These are phyloP conservation scores for Syngnathus rostellatus DNA, from an alignment of 2,797 vertebrate species.

Conservation along the genomic window DNA sequence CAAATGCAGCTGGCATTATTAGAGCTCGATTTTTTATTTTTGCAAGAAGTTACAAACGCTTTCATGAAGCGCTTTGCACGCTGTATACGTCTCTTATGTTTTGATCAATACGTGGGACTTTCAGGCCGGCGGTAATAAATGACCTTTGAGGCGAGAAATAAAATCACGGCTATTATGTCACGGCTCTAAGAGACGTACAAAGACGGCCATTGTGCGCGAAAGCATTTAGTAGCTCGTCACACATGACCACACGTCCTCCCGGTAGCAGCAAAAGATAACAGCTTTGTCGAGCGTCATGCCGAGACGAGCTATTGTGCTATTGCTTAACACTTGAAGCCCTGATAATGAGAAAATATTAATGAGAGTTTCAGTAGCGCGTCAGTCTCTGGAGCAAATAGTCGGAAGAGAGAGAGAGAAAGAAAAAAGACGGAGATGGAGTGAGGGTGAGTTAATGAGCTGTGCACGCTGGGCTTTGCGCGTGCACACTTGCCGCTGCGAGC, in stretches of 20 bases:
- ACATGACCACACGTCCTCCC: conserved; percentile 8
- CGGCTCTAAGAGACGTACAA: not conserved
- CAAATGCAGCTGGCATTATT: conserved; percentile 5
- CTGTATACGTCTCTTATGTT: not conserved
- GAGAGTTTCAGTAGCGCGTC: conserved; percentile 23
- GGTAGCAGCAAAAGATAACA: conserved; percentile 15
- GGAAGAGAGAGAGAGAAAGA: conserved; percentile 8
- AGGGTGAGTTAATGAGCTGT: conserved; percentile 36
- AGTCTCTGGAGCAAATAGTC: conserved; percentile 36
- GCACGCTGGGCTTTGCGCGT: conserved; percentile 26
- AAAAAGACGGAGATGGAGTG: conserved; percentile 26
- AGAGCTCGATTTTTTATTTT: not conserved
- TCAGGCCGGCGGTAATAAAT: not conserved
- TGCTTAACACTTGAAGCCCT: conserved; percentile 24
- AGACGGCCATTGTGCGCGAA: not conserved
- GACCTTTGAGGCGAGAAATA: not conserved
- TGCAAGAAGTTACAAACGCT: not conserved
- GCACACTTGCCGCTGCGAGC: conserved; percentile 12
- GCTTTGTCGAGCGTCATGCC: conserved; percentile 30
- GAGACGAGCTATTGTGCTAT: conserved; percentile 28
- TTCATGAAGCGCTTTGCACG: not conserved
- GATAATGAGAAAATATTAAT: conserved; percentile 54
- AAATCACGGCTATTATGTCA: not conserved
- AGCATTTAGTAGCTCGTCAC: conserved; percentile 14
- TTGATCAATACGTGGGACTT: not conserved